Evolutionary conservation across 2,113 vertebrate genomes (phyloP).

Genomic region (Nerophis ophidion): DNA sequence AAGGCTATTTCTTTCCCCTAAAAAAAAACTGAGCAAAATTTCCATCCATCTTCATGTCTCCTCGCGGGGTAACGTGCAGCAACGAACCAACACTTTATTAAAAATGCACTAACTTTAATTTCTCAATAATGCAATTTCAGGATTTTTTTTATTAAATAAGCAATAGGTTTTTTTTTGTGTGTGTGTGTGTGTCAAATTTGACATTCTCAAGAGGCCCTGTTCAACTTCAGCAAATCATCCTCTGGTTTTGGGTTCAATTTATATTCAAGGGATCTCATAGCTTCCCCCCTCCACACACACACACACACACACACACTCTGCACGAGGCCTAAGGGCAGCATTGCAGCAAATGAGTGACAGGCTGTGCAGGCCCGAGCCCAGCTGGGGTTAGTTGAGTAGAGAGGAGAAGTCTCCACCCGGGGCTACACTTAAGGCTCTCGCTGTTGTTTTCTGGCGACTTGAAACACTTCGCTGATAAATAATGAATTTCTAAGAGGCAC

Average conservation of each 20-base stretch:
- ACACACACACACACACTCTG: slow-evolving; percentile 25
- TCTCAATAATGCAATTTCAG: neutral
- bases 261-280: slow-evolving; percentile 43
- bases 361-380: slow-evolving; percentile 62
- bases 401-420: slow-evolving; percentile 63
- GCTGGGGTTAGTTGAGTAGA: slow-evolving; percentile 62
- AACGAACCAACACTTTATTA: too few relatives aligned
- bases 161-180: slow-evolving; percentile 1
- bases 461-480: slow-evolving; percentile 79
- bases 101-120: neutral
- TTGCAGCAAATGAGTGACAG: slow-evolving; percentile 68
- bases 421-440: slow-evolving; percentile 68
- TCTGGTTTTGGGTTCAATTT: slow-evolving; percentile 45
- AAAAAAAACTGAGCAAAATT: too few relatives aligned
- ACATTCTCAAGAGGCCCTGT: slow-evolving; percentile 6
- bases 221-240: slow-evolving; percentile 32
- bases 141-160: neutral
- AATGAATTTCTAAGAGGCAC: slow-evolving; percentile 72
- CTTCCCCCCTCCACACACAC: neutral
- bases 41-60: too few relatives aligned
- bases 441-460: slow-evolving; percentile 75
- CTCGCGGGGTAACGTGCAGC: too few relatives aligned
- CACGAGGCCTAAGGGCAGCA: slow-evolving; percentile 60
- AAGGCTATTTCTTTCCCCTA: too few relatives aligned
- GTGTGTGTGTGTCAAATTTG: neutral